These are phyloP conservation scores for Centropyge bicolor DNA, from an alignment of 2,797 vertebrate species.

Conservation along the genomic window DNA sequence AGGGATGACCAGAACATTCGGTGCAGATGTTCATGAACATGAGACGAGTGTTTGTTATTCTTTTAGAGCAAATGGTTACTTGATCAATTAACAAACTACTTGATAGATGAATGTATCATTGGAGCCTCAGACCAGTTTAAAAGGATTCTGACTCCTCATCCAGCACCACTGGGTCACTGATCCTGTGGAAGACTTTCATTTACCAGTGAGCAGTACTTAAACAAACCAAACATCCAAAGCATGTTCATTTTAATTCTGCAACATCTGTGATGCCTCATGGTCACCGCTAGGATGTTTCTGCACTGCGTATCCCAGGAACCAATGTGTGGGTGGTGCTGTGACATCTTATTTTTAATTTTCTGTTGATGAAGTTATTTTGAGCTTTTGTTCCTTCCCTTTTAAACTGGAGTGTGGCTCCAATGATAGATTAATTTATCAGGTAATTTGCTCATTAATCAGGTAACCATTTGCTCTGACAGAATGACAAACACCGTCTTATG, in stretches of 20 bases:
- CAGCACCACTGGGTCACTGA: background rate
- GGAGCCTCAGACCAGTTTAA: too few relatives aligned
- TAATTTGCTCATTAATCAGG: background rate
- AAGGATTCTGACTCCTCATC: background rate
- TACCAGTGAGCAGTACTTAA: too few relatives aligned
- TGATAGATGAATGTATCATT: too few relatives aligned
- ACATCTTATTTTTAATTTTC: background rate
- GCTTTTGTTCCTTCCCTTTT: background rate
- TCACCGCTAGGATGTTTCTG: too few relatives aligned
- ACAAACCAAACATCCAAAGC: too few relatives aligned
- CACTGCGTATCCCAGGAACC: too few relatives aligned
- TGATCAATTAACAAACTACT: too few relatives aligned
- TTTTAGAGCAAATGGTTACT: too few relatives aligned
- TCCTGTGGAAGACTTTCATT: background rate
- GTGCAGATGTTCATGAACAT: too few relatives aligned
- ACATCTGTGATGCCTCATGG: background rate
- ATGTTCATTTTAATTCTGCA: background rate
- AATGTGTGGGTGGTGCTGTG: background rate
- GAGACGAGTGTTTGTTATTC: too few relatives aligned
- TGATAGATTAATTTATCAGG: background rate
- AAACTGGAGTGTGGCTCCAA: background rate
- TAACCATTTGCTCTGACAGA: too few relatives aligned
- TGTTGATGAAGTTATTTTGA: background rate
- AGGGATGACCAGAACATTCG: background rate
- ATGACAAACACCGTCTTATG: too few relatives aligned